These are phyloP conservation scores for Dallia pectoralis DNA, from an alignment of 2,797 vertebrate species.

Conservation along the genomic window DNA sequence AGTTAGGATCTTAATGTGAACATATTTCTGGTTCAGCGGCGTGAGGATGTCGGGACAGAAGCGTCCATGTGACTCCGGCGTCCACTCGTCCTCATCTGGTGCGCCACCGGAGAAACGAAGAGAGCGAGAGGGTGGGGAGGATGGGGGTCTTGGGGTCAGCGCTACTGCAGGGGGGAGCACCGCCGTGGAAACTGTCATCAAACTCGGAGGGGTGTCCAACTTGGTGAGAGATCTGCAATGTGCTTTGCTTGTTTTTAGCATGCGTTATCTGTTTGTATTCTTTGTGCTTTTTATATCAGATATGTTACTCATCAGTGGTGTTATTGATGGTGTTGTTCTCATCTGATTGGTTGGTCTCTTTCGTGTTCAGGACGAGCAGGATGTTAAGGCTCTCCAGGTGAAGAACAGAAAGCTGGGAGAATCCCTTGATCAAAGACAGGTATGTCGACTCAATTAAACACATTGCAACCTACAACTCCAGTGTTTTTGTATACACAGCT, in stretches of 20 bases:
- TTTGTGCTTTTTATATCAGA: not conserved
- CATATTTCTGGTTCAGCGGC: conserved; percentile 27
- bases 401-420: conserved; percentile 95
- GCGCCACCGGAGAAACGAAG: conserved; percentile 73
- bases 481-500: not conserved
- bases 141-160: conserved; percentile 66
- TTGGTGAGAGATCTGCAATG: conserved; percentile 70
- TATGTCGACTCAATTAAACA: conserved; percentile 41
- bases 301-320: not conserved
- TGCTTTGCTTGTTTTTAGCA: not conserved
- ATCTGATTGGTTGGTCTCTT: conserved; percentile 6
- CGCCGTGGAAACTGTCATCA: conserved; percentile 85
- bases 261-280: not conserved
- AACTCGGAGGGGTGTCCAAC: conserved; percentile 92
- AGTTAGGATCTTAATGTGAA: not conserved
- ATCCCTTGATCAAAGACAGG: conserved; percentile 91
- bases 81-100: conserved; percentile 64
- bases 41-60: conserved; percentile 78
- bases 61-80: conserved; percentile 70
- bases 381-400: conserved; percentile 90
- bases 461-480: not conserved
- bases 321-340: not conserved
- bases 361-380: conserved; percentile 87
- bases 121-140: conserved; percentile 71
- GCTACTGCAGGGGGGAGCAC: conserved; percentile 71